Conservation (phyloP, 2,113 vertebrate genomes). For the Phalacrocorax pelagicus region DNA sequence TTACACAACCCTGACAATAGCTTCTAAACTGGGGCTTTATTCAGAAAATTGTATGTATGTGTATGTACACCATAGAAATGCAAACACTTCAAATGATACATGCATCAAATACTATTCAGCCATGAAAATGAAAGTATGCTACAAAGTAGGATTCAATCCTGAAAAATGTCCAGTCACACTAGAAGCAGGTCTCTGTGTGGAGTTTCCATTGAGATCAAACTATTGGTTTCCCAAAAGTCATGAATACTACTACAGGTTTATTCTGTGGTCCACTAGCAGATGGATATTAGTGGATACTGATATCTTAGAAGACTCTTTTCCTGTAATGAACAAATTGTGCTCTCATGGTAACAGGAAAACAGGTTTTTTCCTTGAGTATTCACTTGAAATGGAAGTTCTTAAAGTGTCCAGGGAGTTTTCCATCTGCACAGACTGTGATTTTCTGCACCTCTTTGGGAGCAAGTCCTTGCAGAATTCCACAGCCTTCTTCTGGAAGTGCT, state of each 20-base stretch:
- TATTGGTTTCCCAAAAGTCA: background rate
- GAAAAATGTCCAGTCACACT: background rate
- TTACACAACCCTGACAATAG: background rate
- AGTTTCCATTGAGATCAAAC: background rate
- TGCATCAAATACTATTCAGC: background rate
- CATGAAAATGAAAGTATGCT: background rate
- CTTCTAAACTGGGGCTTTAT: background rate
- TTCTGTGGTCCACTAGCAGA: background rate
- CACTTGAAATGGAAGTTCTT: slow-evolving; percentile 69
- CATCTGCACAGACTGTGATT: background rate
- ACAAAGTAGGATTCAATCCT: background rate
- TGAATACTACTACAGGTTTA: background rate
- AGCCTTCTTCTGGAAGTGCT: slow-evolving; percentile 91
- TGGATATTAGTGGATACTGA: background rate
- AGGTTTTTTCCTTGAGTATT: slow-evolving; percentile 40
- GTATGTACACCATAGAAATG: background rate
- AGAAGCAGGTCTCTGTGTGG: background rate
- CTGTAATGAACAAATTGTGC: background rate
- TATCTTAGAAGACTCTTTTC: background rate
- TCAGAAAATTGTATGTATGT: background rate
- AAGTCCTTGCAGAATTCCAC: slow-evolving; percentile 76
- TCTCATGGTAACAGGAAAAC: background rate
- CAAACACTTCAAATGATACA: background rate
- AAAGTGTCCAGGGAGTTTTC: slow-evolving; percentile 70
- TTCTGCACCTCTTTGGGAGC: background rate